Base-by-base conservation (phyloP, 2,888 invertebrate species). In the Melangyna quadrimaculata region DNA sequence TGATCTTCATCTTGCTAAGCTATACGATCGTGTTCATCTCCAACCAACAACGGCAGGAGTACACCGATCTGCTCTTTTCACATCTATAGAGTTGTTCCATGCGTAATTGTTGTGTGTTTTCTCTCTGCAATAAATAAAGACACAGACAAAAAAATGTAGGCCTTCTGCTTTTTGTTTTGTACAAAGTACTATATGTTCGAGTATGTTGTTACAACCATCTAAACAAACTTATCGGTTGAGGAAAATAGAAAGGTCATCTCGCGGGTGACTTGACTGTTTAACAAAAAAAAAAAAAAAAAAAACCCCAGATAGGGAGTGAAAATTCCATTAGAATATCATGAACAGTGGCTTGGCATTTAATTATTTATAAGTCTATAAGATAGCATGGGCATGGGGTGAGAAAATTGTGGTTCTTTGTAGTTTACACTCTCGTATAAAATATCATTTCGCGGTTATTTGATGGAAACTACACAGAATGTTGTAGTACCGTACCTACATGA, bases 211-310 rank as follows among this genome's bases (percentile, higher is more conserved):
- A 69, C 53, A 75, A 32, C 59, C 51, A 51, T 51, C 24, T 27
- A 14, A 22, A 10, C 8, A 27, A 69, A 78, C 61, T 86, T 86
- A 86, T 86, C 86, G 69, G 35, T 55, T 78, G 67, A 61, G 77
- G 70, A 70, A 72, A 63, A 77, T 73, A 73, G 78, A 86, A 86
- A 81, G 86, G 81, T 81, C 86, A 86, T 73, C 70, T 45, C 63
- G 35, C 19, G 40, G 53, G 78, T 73, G 78, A 83, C 78, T 78
- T 48, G 27, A 27, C 69, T 72, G 6, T 29, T 24, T n/a, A 40
- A 40, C 72, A 19, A 45, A 63, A n/a, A n/a, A n/a, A n/a, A n/a
- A n/a, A n/a, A n/a, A n/a, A n/a, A n/a, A n/a, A n/a, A n/a, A n/a
- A n/a, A n/a, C n/a, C 35, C 37, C n/a, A 27, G 77, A 81, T 86